Evolutionary conservation across 2,113 vertebrate genomes (phyloP).

Genomic region (Notothenia coriiceps): DNA sequence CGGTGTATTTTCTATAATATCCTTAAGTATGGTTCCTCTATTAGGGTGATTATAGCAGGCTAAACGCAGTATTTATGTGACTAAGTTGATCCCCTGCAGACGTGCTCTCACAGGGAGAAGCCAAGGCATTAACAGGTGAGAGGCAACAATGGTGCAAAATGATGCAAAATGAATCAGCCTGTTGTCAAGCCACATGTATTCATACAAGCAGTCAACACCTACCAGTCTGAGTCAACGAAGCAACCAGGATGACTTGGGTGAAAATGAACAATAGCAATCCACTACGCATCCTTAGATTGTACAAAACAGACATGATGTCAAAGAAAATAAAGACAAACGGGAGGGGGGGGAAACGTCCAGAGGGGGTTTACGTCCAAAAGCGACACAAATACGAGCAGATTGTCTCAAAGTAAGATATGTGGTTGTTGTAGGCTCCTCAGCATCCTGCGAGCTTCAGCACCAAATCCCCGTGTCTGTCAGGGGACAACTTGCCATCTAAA

Average conservation of each 20-base stretch:
- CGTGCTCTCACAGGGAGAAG: neutral
- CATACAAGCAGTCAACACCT: conserved; percentile 55
- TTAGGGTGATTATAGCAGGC: neutral
- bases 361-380: conserved; percentile 31
- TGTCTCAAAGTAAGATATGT: conserved; percentile 69
- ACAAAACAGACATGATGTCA: conserved; percentile 20
- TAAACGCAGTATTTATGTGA: neutral
- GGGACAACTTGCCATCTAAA: conserved; percentile 85
- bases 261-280: conserved; percentile 78
- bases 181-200: conserved; percentile 44
- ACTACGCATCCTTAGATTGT: conserved; percentile 67
- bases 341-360: neutral
- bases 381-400: neutral
- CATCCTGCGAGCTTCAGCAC: conserved; percentile 89
- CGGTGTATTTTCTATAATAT: neutral
- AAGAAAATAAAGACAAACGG: neutral
- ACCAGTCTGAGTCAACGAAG: conserved; percentile 72
- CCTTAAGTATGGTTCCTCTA: neutral
- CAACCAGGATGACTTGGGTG: conserved; percentile 59
- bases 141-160: conserved; percentile 51
- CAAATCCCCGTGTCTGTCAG: conserved; percentile 84
- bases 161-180: conserved; percentile 47
- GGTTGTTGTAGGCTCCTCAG: conserved; percentile 82
- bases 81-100: conserved; percentile 11
- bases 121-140: conserved; percentile 70